Evolutionary conservation across 2,797 vertebrate species (phyloP), one percentile per base, ranked within the genome.

Genomic region (Synanceia verrucosa): DNA sequence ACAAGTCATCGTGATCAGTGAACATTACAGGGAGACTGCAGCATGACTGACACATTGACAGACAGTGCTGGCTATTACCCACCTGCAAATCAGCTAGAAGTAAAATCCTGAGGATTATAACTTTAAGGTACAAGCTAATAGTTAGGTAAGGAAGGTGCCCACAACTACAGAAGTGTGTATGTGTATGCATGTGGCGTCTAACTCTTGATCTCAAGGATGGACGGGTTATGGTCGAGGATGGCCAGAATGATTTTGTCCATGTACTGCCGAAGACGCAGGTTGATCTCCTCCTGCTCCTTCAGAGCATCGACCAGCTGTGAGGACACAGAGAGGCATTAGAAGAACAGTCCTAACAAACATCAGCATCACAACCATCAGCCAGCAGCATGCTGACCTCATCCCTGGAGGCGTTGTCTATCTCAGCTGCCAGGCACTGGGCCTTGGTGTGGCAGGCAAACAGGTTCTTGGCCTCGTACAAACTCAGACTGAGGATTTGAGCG

Each of bases 221-320:
- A 99, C 0, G 98, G 98, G 81, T 98, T 97, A 75, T 99, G 97
- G 88, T 99, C 98, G 37, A 99, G 93, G 80, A 99, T 99, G 86
- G 96, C 95, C 73, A 99, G 83, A 85, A 99, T 99, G 18, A 99
- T 98, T 94, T 98, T 99, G 94, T 99, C 98, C 98, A 99, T 99
- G 89, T 99, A 99, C 83, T 99, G 96, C 75, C 97, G 92, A 73
- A 99, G 92, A 39, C 97, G 95, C 80, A 94, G 93, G 86, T 98
- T 99, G 83, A 99, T 99, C 89, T 99, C 98, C 82, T 99, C 98
- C 83, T 99, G 97, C 67, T 97, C 96, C 92, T 97, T 97, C 55
- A 99, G 89, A 71, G 98, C 98, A 36, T 99, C 97, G 81, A 99
- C 96, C 67, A 99, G 92, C 98, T 99, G 75, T 67, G 39, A 68